A percentile compares a stretch with the other conserved stretches of the same genome.
Conservation (phyloP, 1,140 invertebrate genomes). For the Lysiphlebus fabarum region DNA sequence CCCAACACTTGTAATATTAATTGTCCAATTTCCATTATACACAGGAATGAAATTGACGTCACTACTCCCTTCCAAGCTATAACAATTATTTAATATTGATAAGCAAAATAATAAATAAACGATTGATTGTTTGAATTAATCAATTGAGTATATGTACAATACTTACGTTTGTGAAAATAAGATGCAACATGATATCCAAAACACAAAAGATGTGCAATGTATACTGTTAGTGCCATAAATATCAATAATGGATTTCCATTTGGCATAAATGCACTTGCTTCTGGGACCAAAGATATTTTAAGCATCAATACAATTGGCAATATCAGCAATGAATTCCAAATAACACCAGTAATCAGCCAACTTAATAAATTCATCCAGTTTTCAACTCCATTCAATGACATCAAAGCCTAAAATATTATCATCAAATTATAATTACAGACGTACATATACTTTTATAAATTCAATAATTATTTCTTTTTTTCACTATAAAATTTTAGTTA, state of each 20-base stretch:
- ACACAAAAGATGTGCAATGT: slow-evolving; percentile 40
- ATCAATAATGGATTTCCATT: slow-evolving; percentile 47
- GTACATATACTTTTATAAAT: too few relatives aligned
- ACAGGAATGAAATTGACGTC: too few relatives aligned
- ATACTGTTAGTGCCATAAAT: slow-evolving; percentile 42
- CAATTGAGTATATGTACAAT: too few relatives aligned
- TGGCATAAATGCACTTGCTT: slow-evolving; percentile 41
- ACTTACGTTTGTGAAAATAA: slow-evolving; percentile 30
- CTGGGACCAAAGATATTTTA: slow-evolving; percentile 38
- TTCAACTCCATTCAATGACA: slow-evolving; percentile 50
- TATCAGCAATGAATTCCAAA: slow-evolving; percentile 42
- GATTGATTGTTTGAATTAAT: too few relatives aligned
- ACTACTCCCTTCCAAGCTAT: too few relatives aligned
- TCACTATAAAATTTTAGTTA: too few relatives aligned
- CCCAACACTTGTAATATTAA: too few relatives aligned
- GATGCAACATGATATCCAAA: slow-evolving; percentile 33
- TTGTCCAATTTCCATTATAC: too few relatives aligned
- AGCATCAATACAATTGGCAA: slow-evolving; percentile 42
- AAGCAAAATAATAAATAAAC: too few relatives aligned
- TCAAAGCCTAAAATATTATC: slow-evolving; percentile 45
- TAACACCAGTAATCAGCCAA: slow-evolving; percentile 43
- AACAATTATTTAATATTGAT: too few relatives aligned
- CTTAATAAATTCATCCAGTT: slow-evolving; percentile 44
- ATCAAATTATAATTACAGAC: too few relatives aligned
- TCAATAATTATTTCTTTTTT: too few relatives aligned